A percentile compares a stretch with the other conserved stretches of the same genome.
phyloP scores from a whole-genome alignment of 2,113 vertebrate genomes.

The Cryptotis parvus region DNA sequence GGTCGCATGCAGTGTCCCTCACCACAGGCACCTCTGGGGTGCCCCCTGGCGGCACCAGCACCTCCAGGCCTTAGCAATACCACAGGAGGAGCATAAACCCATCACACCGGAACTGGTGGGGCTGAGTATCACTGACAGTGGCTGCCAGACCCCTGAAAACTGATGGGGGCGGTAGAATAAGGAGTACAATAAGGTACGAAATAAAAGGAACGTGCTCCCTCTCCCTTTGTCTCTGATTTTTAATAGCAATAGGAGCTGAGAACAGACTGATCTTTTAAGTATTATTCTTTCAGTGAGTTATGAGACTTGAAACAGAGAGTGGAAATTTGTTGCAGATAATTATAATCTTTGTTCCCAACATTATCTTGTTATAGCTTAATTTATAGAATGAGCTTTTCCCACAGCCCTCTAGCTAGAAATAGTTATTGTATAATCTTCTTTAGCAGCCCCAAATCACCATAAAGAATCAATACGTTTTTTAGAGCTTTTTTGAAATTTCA shows the following conservation, averaged over 20 bases:
- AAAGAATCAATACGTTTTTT: not conserved
- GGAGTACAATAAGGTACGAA: not conserved
- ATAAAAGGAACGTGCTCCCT: not conserved
- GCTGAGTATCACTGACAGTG: too few relatives aligned
- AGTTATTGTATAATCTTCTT: not conserved
- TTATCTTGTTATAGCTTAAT: not conserved
- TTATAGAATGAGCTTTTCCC: not conserved
- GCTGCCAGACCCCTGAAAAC: too few relatives aligned
- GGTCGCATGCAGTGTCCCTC: too few relatives aligned
- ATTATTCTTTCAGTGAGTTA: not conserved
- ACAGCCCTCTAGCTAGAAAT: not conserved
- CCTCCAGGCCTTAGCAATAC: too few relatives aligned
- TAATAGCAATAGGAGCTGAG: not conserved
- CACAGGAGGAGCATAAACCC: too few relatives aligned
- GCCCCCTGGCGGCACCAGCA: too few relatives aligned
- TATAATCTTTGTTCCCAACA: not conserved
- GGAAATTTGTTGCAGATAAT: not conserved
- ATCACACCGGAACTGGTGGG: too few relatives aligned
- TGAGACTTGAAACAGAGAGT: not conserved
- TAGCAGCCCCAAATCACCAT: not conserved
- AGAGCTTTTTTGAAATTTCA: constrained; percentile 25
- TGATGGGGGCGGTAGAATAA: not conserved
- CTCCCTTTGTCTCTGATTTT: not conserved
- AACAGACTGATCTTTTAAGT: not conserved
- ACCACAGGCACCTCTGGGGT: too few relatives aligned